Conservation (phyloP, 1,140 invertebrate genomes). For the Bilobella aurantiaca region DNA sequence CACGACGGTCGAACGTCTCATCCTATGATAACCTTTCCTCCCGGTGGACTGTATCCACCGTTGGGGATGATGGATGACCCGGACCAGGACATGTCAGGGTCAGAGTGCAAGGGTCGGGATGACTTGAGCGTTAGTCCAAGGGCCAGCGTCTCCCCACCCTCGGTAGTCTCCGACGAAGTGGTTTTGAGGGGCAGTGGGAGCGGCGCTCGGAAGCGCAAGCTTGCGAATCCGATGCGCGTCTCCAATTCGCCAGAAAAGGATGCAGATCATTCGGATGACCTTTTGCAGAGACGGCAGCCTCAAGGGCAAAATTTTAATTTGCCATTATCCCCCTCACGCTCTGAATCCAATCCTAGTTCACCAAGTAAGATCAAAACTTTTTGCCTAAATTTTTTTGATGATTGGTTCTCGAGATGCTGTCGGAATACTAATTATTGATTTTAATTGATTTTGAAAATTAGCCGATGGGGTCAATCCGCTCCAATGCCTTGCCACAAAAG, state of each 20-base stretch:
- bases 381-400: too few species aligned
- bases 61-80: not conserved
- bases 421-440: not conserved
- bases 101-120: not conserved
- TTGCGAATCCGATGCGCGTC: slow-evolving; percentile 5
- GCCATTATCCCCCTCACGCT: not conserved
- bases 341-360: slow-evolving; percentile 10
- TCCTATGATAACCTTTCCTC: not conserved
- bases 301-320: not conserved
- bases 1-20: slow-evolving; percentile 68
- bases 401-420: too few species aligned
- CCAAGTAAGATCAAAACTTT: not conserved
- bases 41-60: not conserved
- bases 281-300: not conserved
- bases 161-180: not conserved
- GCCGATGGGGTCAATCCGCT: not conserved
- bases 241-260: not conserved
- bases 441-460: not conserved
- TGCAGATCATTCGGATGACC: not conserved
- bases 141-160: slow-evolving; percentile 2
- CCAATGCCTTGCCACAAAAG: slow-evolving; percentile 8
- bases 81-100: not conserved
- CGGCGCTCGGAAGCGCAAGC: slow-evolving; percentile 8
- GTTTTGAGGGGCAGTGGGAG: not conserved
- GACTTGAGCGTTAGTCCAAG: not conserved